Conservation (phyloP, 2,888 invertebrate species). For the Tenthredo amoena region DNA sequence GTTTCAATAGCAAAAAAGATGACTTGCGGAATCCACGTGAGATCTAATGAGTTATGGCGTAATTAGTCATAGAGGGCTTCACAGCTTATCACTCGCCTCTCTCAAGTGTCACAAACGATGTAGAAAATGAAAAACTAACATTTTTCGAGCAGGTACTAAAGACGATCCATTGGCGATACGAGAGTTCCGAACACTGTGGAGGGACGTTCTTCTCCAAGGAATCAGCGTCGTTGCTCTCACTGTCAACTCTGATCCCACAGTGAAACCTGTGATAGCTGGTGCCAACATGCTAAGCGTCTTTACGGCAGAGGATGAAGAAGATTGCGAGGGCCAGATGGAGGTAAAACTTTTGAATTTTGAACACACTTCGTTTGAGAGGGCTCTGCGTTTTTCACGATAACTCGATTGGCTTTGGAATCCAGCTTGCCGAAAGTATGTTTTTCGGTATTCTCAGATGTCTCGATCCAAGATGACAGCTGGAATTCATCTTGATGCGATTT, state of each 20-base stretch:
- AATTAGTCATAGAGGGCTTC: background rate
- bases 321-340: background rate
- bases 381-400: background rate
- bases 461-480: background rate
- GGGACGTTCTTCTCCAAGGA: conserved; percentile 66
- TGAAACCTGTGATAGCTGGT: conserved; percentile 73
- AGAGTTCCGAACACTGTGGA: conserved; percentile 68
- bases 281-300: conserved; percentile 68
- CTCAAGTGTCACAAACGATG: background rate
- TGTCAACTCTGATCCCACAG: conserved; percentile 66
- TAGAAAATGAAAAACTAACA: background rate
- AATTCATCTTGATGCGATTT: background rate
- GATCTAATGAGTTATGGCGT: background rate
- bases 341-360: conserved; percentile 19
- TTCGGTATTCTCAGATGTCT: background rate
- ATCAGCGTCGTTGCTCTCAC: conserved; percentile 73
- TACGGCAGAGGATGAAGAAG: conserved; percentile 55
- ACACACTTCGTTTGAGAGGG: background rate
- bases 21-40: background rate
- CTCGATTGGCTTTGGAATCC: background rate
- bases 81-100: background rate
- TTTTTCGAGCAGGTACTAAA: conserved; percentile 61
- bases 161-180: conserved; percentile 64
- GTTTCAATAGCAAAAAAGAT: background rate
- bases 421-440: too few relatives aligned